Evolutionary conservation across 2,113 vertebrate genomes (phyloP).

Genomic region (Alligator mississippiensis): DNA sequence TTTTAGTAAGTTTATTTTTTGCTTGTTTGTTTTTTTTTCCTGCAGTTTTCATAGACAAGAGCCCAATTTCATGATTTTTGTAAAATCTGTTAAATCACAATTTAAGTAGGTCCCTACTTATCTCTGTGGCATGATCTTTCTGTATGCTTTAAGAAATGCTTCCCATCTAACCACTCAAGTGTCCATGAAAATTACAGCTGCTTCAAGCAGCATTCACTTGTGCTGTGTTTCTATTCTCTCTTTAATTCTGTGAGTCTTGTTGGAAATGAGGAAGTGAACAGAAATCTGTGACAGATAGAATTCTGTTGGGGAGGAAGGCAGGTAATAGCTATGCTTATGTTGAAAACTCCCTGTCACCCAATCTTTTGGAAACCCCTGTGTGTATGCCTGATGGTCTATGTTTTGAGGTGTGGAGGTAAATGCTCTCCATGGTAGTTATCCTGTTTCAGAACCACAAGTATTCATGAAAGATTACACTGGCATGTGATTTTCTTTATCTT

Average conservation of each 20-base stretch:
- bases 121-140: background rate
- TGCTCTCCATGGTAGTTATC: background rate
- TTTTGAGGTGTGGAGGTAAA: background rate
- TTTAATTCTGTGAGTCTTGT: background rate
- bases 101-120: too few relatives aligned
- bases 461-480: background rate
- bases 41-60: too few relatives aligned
- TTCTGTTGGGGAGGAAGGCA: background rate
- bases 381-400: background rate
- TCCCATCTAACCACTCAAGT: background rate
- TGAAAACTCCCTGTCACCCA: background rate
- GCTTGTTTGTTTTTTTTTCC: too few relatives aligned
- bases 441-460: background rate
- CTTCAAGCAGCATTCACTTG: background rate
- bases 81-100: too few relatives aligned
- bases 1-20: too few relatives aligned
- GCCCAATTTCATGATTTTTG: too few relatives aligned
- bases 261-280: background rate
- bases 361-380: background rate
- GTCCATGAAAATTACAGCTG: background rate
- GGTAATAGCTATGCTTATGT: background rate
- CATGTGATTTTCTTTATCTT: background rate
- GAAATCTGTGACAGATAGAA: background rate
- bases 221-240: background rate
- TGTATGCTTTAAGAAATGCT: background rate